Conservation (phyloP, 2,113 vertebrate species). For the Paedocypris sp. region DNA sequence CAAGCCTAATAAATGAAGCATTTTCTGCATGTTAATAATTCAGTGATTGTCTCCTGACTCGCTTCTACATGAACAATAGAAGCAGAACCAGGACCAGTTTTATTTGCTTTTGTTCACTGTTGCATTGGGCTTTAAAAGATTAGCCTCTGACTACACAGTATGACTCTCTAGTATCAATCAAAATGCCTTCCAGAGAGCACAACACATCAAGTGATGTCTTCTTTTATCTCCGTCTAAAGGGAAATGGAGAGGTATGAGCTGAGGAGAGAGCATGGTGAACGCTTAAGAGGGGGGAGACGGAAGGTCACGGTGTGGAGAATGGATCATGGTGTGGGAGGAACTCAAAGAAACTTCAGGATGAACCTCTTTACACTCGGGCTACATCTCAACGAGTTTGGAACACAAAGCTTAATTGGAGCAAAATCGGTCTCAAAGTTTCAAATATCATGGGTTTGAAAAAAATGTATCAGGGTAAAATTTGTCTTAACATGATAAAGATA, state of each 20-base stretch:
- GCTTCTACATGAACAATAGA: not conserved
- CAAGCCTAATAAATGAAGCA: too few relatives aligned
- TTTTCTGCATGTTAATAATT: too few relatives aligned
- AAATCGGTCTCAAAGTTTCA: too few relatives aligned
- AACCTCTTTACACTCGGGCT: not conserved
- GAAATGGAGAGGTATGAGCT: not conserved
- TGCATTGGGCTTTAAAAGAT: slow-evolving; percentile 14
- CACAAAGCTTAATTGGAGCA: not conserved
- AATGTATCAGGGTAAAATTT: too few relatives aligned
- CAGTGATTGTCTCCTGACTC: too few relatives aligned
- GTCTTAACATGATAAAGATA: too few relatives aligned
- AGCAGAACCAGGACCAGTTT: not conserved
- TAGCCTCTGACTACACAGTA: not conserved
- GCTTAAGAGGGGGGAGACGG: not conserved
- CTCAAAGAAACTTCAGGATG: not conserved
- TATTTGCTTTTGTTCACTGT: not conserved
- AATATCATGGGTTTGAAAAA: too few relatives aligned
- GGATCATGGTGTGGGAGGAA: too few relatives aligned
- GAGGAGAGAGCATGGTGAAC: not conserved
- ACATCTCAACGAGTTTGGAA: too few relatives aligned
- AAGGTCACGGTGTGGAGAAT: not conserved
- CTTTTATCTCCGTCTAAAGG: slow-evolving; percentile 7
- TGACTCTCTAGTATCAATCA: not conserved
- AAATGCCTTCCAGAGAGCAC: not conserved
- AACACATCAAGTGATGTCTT: not conserved